Base-by-base conservation (phyloP, 2,797 vertebrate species). In the Pipistrellus kuhlii region DNA sequence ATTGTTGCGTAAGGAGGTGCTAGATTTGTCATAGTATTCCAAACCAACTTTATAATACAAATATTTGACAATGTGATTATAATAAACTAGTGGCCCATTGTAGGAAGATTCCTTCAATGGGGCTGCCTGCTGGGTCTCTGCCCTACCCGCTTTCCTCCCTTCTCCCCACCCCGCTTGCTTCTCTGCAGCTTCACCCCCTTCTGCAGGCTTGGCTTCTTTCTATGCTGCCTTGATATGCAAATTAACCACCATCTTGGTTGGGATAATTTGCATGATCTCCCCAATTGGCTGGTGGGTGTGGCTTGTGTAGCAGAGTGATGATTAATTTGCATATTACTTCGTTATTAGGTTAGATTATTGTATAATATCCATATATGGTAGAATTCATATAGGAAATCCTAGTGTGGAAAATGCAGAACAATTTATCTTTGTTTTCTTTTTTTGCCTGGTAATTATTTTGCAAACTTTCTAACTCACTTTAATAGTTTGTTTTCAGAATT, bases 401-500 rank as follows among this genome's bases (percentile, higher is more conserved):
- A 25, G 25, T 69, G 10, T 88, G 41, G 66, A 75, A 88, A 84
- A 84, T 69, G 20, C 3, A 71, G 23, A 93, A 84, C 41, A 64
- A 21, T 73, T 4, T 71, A 71, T 72, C 48, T 55, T 14, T 48
- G 57, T 92, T 92, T 86, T 90, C 35, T 69, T 68, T 69, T 85
- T 85, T 88, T 23, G 20, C 21, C 88, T 95, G 91, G 76, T 83
- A 78, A n/a, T 64, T 86, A 76, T 78, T 81, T 92, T 88, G 78
- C 23, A 80, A 30, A 80, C 66, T 91, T 91, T 95, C 27, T 93
- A 59, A 93, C 32, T 68, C 7, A n/a, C 14, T 69, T 76, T 75
- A 83, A 27, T 8, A 80, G 64, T 59, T 85, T 92, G n/a, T 82
- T 92, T 88, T 93, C 30, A 88, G 85, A 71, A 55, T 78, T 76